Percentiles rank a stretch among this genome's conserved stretches.
phyloP scores from a whole-genome alignment of 2,888 invertebrate species.

The Miltochrista miniata region DNA sequence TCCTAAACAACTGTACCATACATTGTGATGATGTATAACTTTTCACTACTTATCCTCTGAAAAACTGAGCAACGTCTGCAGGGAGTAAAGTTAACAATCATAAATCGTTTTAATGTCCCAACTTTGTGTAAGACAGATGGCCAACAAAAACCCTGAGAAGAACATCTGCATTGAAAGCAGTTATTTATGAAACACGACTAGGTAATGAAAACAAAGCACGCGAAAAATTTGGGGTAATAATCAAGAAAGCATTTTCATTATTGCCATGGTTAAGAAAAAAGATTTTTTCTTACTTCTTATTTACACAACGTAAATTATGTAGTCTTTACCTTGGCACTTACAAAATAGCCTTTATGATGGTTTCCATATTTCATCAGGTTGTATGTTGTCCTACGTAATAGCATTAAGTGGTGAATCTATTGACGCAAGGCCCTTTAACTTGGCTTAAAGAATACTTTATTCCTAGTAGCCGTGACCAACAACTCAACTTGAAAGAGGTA shows the following conservation, averaged over 20 bases:
- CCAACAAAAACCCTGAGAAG: constrained; percentile 18
- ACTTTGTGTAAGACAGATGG: constrained; percentile 28
- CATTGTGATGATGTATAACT: constrained; percentile 18
- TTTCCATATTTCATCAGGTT: too few species aligned
- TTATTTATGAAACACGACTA: constrained; percentile 16
- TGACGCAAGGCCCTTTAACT: too few species aligned
- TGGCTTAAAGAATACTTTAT: too few species aligned
- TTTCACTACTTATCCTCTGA: constrained; percentile 10
- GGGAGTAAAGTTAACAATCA: constrained; percentile 30
- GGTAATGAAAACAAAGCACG: constrained; percentile 6
- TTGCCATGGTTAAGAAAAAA: too few species aligned
- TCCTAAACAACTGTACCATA: constrained; percentile 4
- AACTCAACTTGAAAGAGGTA: too few species aligned
- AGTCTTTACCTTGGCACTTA: too few species aligned
- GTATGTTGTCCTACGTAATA: too few species aligned
- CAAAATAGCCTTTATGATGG: neutral
- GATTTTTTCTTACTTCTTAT: too few species aligned
- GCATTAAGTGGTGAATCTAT: too few species aligned
- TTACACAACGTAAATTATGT: too few species aligned
- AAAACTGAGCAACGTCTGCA: constrained; percentile 22
- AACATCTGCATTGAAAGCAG: constrained; percentile 25
- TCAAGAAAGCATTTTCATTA: too few species aligned
- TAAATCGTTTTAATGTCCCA: constrained; percentile 37
- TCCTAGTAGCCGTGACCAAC: too few species aligned
- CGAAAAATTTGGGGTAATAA: neutral